Evolutionary conservation across 2,888 invertebrate species (phyloP), one percentile per base, ranked within the genome.

Genomic region (Xestobium rufovillosum): DNA sequence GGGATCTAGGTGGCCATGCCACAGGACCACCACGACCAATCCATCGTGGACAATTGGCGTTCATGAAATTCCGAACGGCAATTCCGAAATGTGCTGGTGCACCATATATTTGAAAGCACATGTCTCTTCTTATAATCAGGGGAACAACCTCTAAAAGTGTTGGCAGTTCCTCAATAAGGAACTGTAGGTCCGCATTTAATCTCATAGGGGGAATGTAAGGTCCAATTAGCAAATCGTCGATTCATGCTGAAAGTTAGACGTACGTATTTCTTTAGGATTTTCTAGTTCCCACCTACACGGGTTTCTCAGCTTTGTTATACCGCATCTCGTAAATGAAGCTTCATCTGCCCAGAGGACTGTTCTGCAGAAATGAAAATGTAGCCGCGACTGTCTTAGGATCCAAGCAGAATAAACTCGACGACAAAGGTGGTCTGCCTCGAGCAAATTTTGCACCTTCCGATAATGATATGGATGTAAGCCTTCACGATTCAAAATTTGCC

Each of bases 401-500:
- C 34, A 37, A 19, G 38, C 26, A 37, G 25, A 26, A 26, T 37
- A 36, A 33, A 34, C 35, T 15, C n/a, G n/a, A 8, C 28, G 28
- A 27, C 11, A 27, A 8, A 10, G 6, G 6, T 10, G 28, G 10
- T 27, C 28, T 27, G 28, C 6, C 28, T 27, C 28, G 11, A 27
- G 28, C 28, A 27, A 27, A 27, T 11, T 12, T 27, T 27, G 28
- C 28, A 27, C 28, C 28, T 11, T 27, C 28, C 11, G 9, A n/a
- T 11, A 33, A 33, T 33, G 34, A 31, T 33, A 33, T 13, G 35
- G 35, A 34, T 34, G 10, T 34, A 34, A 14, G 35, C 35, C 35
- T 34, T 34, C 35, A 34, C 35, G 35, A 34, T 34, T 34, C 12
- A 34, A 34, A 34, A 34, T 33, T 34, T 33, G 12, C 32, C 14